Conservation (phyloP, 1,140 invertebrate species). For the Euschistus heros region DNA sequence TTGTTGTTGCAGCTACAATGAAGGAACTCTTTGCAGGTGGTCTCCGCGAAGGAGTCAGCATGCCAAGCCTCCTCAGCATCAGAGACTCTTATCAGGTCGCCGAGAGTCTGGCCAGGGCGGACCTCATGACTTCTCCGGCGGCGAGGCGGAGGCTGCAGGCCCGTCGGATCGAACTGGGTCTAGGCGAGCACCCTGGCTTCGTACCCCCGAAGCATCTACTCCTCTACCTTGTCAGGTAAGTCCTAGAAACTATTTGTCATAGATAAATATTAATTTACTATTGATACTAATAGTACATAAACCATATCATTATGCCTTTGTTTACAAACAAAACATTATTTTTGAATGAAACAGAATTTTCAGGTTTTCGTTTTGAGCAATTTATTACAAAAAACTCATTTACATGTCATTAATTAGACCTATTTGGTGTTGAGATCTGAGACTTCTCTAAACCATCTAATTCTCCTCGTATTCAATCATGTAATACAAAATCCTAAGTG, state of each 20-base stretch:
- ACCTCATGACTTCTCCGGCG: slow-evolving; percentile 44
- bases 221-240: slow-evolving; percentile 51
- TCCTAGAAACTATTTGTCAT: not conserved
- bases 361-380: too few relatives aligned
- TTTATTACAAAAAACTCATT: too few relatives aligned
- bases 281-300: too few relatives aligned
- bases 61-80: slow-evolving; percentile 34
- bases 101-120: slow-evolving; percentile 45
- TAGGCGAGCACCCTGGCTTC: slow-evolving; percentile 37
- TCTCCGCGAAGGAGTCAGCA: slow-evolving; percentile 21
- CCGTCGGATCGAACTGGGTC: slow-evolving; percentile 40
- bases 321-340: too few relatives aligned
- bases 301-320: too few relatives aligned
- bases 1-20: not conserved
- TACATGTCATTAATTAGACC: too few relatives aligned
- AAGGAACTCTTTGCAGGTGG: slow-evolving; percentile 18
- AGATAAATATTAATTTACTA: too few relatives aligned
- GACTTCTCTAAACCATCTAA: too few relatives aligned
- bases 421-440: too few relatives aligned
- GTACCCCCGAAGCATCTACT: slow-evolving; percentile 49
- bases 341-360: too few relatives aligned
- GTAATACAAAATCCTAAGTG: too few relatives aligned
- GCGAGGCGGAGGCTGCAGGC: slow-evolving; percentile 42
- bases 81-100: slow-evolving; percentile 43
- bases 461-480: too few relatives aligned